phyloP scores from a whole-genome alignment of 2,888 invertebrate species.

The Plebejus anna region DNA sequence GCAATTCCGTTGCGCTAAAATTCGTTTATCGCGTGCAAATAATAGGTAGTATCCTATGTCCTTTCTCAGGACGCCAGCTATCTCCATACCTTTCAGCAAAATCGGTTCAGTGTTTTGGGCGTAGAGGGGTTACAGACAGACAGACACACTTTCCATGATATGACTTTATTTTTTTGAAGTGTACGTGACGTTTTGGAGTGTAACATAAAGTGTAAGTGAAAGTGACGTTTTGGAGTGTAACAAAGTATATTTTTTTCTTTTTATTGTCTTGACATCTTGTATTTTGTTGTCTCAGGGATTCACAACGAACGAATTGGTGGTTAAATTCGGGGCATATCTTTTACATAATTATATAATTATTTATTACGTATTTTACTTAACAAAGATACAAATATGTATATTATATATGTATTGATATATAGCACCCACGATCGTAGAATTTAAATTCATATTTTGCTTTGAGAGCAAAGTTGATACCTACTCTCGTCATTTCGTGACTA shows the following conservation, averaged over 20 bases:
- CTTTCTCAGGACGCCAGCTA: too few species aligned
- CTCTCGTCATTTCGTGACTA: neutral
- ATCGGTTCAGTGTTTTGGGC: too few species aligned
- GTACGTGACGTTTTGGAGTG: neutral
- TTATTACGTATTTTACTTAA: neutral
- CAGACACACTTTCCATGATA: neutral
- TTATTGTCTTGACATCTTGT: neutral
- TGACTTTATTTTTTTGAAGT: neutral
- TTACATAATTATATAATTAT: neutral
- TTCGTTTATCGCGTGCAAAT: too few species aligned
- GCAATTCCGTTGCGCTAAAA: too few species aligned
- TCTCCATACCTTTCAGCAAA: too few species aligned
- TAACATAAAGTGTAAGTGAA: neutral
- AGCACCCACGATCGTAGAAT: neutral
- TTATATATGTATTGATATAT: neutral
- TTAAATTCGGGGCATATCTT: neutral
- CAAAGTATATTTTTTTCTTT: neutral
- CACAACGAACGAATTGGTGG: neutral
- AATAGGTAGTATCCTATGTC: too few species aligned
- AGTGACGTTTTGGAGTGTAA: neutral
- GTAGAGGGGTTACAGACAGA: too few species aligned
- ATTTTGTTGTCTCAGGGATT: neutral
- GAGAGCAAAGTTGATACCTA: neutral
- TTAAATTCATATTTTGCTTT: slow-evolving; percentile 4
- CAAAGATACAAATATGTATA: neutral